Percentiles rank a stretch among this genome's conserved stretches.
These are phyloP conservation scores for Eulemur albifrons DNA, from an alignment of 2,797 vertebrate genomes.

Conservation along the genomic window DNA sequence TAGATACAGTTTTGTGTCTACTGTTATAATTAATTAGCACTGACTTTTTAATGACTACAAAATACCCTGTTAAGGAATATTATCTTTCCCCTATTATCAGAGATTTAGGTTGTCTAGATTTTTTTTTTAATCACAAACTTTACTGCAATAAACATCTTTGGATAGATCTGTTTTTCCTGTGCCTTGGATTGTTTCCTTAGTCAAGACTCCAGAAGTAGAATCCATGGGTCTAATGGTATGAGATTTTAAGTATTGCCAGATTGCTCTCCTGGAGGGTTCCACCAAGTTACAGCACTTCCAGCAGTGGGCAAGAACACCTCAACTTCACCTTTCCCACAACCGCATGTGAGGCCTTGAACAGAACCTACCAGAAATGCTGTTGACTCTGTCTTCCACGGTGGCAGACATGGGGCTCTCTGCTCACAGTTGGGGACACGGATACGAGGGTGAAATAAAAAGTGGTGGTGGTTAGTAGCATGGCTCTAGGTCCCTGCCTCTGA, in stretches of 20 bases:
- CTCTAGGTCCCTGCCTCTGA: background rate
- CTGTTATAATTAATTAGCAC: background rate
- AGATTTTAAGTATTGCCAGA: background rate
- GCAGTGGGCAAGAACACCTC: background rate
- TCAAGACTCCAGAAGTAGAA: background rate
- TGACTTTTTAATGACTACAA: background rate
- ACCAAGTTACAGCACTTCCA: background rate
- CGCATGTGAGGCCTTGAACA: background rate
- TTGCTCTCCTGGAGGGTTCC: background rate
- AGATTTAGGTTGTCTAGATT: background rate
- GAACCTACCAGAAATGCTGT: background rate
- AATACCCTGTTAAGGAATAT: background rate
- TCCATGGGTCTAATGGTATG: background rate
- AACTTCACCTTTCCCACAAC: background rate
- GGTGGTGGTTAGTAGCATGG: fast-evolving
- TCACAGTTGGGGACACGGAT: background rate
- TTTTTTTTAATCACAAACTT: background rate
- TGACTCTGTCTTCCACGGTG: background rate
- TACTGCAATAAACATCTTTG: background rate
- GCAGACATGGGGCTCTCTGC: background rate
- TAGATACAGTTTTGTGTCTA: background rate
- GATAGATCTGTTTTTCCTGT: background rate
- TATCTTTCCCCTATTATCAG: background rate
- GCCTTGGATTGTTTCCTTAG: constrained; percentile 7
- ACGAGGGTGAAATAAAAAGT: fast-evolving